Conservation (phyloP, 2,113 vertebrate genomes). For the Promerops cafer region DNA sequence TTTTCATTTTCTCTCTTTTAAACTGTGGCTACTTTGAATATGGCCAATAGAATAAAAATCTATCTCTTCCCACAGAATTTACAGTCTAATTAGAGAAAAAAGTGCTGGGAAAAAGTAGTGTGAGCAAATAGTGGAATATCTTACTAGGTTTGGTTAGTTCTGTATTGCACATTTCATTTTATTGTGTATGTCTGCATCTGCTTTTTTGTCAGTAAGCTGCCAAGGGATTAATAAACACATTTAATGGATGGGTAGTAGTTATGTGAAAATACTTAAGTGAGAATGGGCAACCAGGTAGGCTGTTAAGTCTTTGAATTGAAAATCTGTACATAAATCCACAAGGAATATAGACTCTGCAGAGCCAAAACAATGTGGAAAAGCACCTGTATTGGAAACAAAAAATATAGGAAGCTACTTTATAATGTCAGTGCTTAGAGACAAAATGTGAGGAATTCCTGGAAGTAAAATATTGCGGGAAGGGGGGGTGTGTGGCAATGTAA, state of each 20-base stretch:
- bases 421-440: neutral
- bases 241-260: neutral
- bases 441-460: neutral
- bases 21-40: neutral
- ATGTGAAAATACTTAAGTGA: neutral
- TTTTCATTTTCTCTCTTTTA: neutral
- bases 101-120: neutral
- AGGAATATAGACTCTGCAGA: neutral
- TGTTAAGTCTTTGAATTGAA: neutral
- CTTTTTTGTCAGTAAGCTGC: neutral
- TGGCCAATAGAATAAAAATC: neutral
- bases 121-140: neutral
- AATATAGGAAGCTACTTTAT: fast-evolving
- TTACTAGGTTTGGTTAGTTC: neutral
- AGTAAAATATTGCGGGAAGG: neutral
- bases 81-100: neutral
- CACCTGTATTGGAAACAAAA: neutral
- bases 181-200: neutral
- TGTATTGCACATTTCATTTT: neutral
- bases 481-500: neutral
- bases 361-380: neutral
- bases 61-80: neutral
- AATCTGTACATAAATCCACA: neutral
- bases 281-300: neutral
- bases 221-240: neutral